Evolutionary conservation across 2,797 vertebrate genomes (phyloP), one percentile per base, ranked within the genome.

Genomic region (Rhinophrynus dorsalis): DNA sequence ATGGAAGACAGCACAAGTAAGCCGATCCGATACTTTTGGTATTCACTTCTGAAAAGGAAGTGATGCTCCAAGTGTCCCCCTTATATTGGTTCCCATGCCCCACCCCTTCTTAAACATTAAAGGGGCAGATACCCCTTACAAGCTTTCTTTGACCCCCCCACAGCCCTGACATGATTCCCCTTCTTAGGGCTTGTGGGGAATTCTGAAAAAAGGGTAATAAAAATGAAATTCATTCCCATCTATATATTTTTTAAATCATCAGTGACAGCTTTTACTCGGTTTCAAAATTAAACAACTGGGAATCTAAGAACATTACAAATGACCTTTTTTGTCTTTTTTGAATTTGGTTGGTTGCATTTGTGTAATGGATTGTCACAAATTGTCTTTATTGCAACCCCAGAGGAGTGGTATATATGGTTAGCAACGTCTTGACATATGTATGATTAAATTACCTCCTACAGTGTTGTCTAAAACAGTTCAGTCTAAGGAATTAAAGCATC

Each of bases 401-500:
- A 0, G 48, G 76, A 66, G 51, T 1, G 30, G 45, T 60, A 50
- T 55, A 1, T 30, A 47, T 0, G 27, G 11, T 64, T 17, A 59
- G 77, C 78, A 79, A 79, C 54, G 13, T 67, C 74, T 76, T 10
- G 68, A 80, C 45, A 38, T 47, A 17, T 8, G 1, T 2, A 57
- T 21, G 74, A 81, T 45, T 70, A 78, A 77, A 83, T 81, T 76
- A 70, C 61, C 57, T 56, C 1, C 32, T 74, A 69, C 55, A 47
- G 78, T 61, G 76, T 79, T 79, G 45, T 21, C 66, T 13, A 0
- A 23, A 47, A 67, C n/a, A 73, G 73, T 82, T 82, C 45, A 21
- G 40, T 40, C 33, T 71, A 37, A 67, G 65, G 62, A 75, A 24
- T 38, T 6, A 2, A 8, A 29, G 56, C 67, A 76, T 66, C 67